Evolutionary conservation across 1,140 invertebrate genomes (phyloP), one percentile per base, ranked within the genome.

Genomic region (Heliconius nattereri): DNA sequence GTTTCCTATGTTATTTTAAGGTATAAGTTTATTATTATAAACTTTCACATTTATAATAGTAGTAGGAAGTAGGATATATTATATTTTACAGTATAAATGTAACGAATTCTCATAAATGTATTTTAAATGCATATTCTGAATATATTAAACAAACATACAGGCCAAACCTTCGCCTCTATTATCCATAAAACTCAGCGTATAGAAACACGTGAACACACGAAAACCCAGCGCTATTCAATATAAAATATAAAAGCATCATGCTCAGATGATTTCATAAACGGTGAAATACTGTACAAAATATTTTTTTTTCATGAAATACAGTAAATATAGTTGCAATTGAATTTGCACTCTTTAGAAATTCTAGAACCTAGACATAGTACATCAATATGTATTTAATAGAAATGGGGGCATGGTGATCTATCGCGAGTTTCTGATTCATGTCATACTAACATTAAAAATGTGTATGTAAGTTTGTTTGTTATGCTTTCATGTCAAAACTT

Each of bases 211-310:
- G 60, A 66, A 66, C 60, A 66, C 60, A 66, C 60, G 60, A 66
- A 66, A 66, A 26, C 26, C 60, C 60, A 66, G 60, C 60, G 60
- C 60, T 16, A 66, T 66, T 66, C 60, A 66, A 66, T 66, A 66
- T 66, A 66, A 66, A 66, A 66, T 66, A 66, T 66, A 66, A 66
- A 66, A 66, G 60, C 60, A 29, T 29, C 60, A 66, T 66, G 60
- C 60, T 66, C 60, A 66, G 60, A 66, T 66, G 60, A 66, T 66
- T 66, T 66, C 29, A 66, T 66, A 66, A 66, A 66, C 60, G 60
- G 60, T 66, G 60, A 29, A 66, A 66, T 66, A 66, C 23, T 26
- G 49, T 54, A 75, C 13, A 57, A 54, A 32, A 26, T 75, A 19
- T 35, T 29, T 40, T 40, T 73, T 73, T 37, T 45, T 75, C 11